phyloP scores from a whole-genome alignment of 1,140 invertebrate genomes.

The Drosophila subobscura region DNA sequence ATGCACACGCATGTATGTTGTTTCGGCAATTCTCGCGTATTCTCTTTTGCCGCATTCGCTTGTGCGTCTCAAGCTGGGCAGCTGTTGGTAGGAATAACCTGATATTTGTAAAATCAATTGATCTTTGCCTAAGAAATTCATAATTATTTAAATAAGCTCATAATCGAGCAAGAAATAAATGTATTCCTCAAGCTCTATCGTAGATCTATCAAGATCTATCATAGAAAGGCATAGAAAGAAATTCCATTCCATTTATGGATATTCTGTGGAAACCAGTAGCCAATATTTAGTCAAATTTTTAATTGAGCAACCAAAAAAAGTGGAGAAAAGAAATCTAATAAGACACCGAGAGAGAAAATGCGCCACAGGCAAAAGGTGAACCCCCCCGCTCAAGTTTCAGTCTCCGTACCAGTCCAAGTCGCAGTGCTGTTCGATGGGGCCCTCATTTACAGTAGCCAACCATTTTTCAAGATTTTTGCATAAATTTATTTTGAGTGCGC shows the following conservation, averaged over 20 bases:
- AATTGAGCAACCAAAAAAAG: background rate
- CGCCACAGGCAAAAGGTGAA: slow-evolving; percentile 19
- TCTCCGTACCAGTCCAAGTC: too few relatives aligned
- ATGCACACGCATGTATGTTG: too few relatives aligned
- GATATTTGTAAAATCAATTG: too few relatives aligned
- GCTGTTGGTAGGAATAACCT: too few relatives aligned
- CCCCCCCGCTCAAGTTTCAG: background rate
- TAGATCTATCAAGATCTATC: background rate
- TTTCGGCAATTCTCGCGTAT: too few relatives aligned
- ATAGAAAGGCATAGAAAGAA: slow-evolving; percentile 6
- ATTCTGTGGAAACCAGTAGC: slow-evolving; percentile 63
- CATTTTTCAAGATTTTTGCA: slow-evolving; percentile 80
- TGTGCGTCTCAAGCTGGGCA: too few relatives aligned
- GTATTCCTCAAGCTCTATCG: background rate
- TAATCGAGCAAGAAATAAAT: too few relatives aligned
- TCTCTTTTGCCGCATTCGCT: too few relatives aligned
- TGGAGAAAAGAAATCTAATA: slow-evolving; percentile 6
- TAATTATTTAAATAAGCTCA: too few relatives aligned
- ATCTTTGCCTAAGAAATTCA: too few relatives aligned
- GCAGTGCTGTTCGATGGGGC: slow-evolving; percentile 15
- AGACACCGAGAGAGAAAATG: slow-evolving; percentile 43
- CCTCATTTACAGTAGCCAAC: slow-evolving; percentile 72
- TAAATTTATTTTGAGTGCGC: slow-evolving; percentile 55
- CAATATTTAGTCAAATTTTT: slow-evolving; percentile 45
- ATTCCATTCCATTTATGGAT: slow-evolving; percentile 10